Evolutionary conservation across 2,888 invertebrate genomes (phyloP).

Genomic region (Xanthorhoe spadicearia): DNA sequence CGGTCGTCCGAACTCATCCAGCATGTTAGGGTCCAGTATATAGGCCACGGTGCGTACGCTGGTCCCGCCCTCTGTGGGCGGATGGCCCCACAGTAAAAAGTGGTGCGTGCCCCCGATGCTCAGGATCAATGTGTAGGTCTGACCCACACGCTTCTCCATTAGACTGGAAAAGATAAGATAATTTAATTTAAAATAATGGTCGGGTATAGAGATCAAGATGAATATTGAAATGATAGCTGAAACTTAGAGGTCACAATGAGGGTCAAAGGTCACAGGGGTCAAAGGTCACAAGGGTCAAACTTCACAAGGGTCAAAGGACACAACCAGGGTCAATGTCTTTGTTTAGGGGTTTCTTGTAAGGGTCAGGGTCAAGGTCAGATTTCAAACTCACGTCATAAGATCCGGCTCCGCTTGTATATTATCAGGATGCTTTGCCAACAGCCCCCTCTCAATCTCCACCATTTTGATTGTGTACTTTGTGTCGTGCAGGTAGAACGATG

Average conservation of each 20-base stretch:
- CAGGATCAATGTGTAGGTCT: constrained; percentile 64
- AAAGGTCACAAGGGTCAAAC: too few species aligned
- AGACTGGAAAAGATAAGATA: constrained; percentile 50
- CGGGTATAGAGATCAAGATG: neutral
- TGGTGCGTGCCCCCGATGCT: constrained; percentile 62
- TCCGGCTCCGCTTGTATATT: constrained; percentile 61
- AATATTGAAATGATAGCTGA: too few species aligned
- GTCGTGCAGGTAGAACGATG: constrained; percentile 70
- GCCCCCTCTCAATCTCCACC: constrained; percentile 59
- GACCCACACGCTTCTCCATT: constrained; percentile 71
- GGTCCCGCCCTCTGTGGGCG: constrained; percentile 64
- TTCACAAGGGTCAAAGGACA: too few species aligned
- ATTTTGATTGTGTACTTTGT: constrained; percentile 74
- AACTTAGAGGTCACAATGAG: too few species aligned
- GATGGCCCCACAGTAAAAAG: constrained; percentile 75
- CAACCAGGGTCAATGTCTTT: too few species aligned
- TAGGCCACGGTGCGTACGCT: constrained; percentile 70
- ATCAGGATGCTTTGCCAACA: constrained; percentile 73
- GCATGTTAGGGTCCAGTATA: constrained; percentile 74
- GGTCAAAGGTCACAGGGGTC: too few species aligned
- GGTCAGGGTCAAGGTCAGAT: neutral
- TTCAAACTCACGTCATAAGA: constrained; percentile 65
- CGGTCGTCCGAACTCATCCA: constrained; percentile 63
- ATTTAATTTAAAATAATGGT: neutral
- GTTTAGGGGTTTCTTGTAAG: neutral